Percentiles rank a stretch among this genome's conserved stretches.
phyloP scores from a whole-genome alignment of 2,113 vertebrate species.

The Poeciliopsis occidentalis region DNA sequence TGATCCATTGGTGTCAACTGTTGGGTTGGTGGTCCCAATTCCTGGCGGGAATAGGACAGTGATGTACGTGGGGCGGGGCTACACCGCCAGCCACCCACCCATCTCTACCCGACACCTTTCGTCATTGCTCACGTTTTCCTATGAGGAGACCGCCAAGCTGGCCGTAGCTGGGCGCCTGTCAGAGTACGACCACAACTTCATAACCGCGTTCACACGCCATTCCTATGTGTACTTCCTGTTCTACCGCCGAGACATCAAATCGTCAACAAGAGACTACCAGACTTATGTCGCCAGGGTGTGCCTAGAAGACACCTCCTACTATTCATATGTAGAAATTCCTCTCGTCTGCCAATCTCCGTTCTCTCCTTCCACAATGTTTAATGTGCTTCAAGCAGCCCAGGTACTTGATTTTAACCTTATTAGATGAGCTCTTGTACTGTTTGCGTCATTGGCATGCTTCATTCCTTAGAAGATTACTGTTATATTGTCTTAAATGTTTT shows the following conservation, averaged over 20 bases:
- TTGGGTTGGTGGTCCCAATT: constrained; percentile 87
- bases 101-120: constrained; percentile 93
- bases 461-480: background rate
- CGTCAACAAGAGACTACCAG: constrained; percentile 86
- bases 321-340: constrained; percentile 95
- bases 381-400: constrained; percentile 89
- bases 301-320: constrained; percentile 91
- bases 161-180: constrained; percentile 90
- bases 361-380: constrained; percentile 75
- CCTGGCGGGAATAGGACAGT: constrained; percentile 83
- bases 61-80: constrained; percentile 93
- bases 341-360: constrained; percentile 80
- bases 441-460: background rate
- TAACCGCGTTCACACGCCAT: constrained; percentile 84
- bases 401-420: constrained; percentile 26
- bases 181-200: constrained; percentile 95
- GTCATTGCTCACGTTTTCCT: constrained; percentile 90
- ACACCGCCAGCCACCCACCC: constrained; percentile 93
- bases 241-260: constrained; percentile 91
- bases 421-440: background rate
- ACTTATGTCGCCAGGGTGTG: constrained; percentile 93
- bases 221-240: constrained; percentile 92
- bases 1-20: constrained; percentile 89
- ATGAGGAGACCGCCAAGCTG: constrained; percentile 95
- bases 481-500: background rate